A percentile compares a stretch with the other conserved stretches of the same genome.
Evolutionary conservation across 1,140 invertebrate genomes (phyloP).

Genomic region (Daktulosphaira vitifoliae): DNA sequence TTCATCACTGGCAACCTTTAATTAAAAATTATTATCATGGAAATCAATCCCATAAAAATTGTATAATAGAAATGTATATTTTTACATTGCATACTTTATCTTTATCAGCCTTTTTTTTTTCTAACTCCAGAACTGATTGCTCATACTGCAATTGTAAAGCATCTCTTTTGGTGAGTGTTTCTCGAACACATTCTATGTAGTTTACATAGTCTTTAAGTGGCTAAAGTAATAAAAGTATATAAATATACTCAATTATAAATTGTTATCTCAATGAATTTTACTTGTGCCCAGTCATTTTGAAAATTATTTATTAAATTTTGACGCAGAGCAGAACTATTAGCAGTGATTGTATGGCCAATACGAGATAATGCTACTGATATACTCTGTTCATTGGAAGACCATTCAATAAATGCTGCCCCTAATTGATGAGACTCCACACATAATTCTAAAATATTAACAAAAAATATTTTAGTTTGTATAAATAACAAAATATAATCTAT

Average conservation of each 20-base stretch:
- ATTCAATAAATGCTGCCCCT: constrained; percentile 19
- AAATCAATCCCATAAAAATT: too few species aligned
- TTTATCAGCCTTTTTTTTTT: constrained; percentile 54
- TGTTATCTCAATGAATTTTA: constrained; percentile 4
- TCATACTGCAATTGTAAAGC: constrained; percentile 62
- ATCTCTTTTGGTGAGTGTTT: constrained; percentile 57
- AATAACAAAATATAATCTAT: too few species aligned
- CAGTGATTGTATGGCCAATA: constrained; percentile 20
- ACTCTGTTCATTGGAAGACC: constrained; percentile 25
- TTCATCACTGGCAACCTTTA: constrained; percentile 15
- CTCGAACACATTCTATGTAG: constrained; percentile 60
- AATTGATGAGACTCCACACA: constrained; percentile 30
- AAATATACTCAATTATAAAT: background rate
- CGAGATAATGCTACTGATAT: constrained; percentile 5
- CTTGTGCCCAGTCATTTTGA: constrained; percentile 19
- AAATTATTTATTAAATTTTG: background rate
- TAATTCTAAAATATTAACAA: constrained; percentile 1
- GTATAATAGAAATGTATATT: constrained; percentile 8
- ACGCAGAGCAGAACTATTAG: constrained; percentile 9
- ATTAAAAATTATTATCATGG: too few species aligned
- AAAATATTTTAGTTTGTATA: too few species aligned
- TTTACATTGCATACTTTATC: constrained; percentile 42
- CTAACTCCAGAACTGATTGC: constrained; percentile 54
- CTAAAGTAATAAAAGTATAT: constrained; percentile 37
- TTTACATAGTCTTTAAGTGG: constrained; percentile 61